A percentile compares a stretch with the other conserved stretches of the same genome.
These are phyloP conservation scores for Bufo gargarizans DNA, from an alignment of 2,113 vertebrate species.

Conservation along the genomic window DNA sequence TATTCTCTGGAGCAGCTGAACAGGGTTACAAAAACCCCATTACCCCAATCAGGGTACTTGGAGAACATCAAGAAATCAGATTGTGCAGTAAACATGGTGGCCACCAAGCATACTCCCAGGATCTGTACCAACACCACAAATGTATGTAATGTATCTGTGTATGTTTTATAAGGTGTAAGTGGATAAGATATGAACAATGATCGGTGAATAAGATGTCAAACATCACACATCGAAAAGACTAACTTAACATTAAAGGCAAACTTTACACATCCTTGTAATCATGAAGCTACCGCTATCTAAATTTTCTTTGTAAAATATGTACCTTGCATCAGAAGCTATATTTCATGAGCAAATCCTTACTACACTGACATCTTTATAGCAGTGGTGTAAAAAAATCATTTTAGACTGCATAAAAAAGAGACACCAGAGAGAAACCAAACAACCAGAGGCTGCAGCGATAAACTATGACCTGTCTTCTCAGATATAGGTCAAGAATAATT, in stretches of 20 bases:
- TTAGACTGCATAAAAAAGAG: constrained; percentile 30
- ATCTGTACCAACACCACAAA: not conserved
- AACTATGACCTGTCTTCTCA: constrained; percentile 38
- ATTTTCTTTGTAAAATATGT: not conserved
- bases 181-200: not conserved
- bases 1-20: too few species aligned
- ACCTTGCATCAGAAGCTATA: not conserved
- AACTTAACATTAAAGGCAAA: not conserved
- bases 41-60: too few species aligned
- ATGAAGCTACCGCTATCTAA: not conserved
- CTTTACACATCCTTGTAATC: not conserved
- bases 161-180: not conserved
- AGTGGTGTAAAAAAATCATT: constrained; percentile 17
- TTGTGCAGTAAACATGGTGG: not conserved
- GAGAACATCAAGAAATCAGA: too few species aligned
- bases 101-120: not conserved
- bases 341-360: constrained; percentile 15
- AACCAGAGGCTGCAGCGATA: constrained; percentile 7
- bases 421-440: constrained; percentile 3
- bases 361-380: constrained; percentile 23
- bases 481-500: constrained; percentile 38
- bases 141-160: not conserved
- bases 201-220: not conserved
- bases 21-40: too few species aligned
- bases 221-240: not conserved